Evolutionary conservation across 2,113 vertebrate species (phyloP).

Genomic region (Parus major): DNA sequence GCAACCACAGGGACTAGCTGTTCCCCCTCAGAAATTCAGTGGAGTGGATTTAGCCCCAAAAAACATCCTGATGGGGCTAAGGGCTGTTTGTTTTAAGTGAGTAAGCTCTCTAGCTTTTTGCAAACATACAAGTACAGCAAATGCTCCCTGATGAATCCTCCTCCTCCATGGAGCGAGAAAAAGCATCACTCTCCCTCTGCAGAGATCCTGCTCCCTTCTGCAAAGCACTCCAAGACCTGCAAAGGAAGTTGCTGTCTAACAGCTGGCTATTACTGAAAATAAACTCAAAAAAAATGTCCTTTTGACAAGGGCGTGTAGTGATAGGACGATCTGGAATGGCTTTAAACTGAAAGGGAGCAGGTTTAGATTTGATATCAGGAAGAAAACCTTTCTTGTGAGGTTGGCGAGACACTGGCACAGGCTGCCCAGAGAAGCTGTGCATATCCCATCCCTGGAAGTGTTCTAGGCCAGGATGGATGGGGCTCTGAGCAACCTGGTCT

Average conservation of each 20-base stretch:
- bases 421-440: background rate
- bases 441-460: background rate
- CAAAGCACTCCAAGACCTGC: background rate
- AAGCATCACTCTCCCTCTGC: background rate
- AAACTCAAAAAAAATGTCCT: background rate
- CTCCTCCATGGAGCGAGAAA: background rate
- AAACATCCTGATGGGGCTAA: background rate
- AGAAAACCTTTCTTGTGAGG: background rate
- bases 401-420: background rate
- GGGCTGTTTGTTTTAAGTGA: background rate
- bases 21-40: background rate
- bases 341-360: background rate
- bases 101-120: background rate
- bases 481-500: background rate
- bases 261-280: background rate
- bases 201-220: background rate
- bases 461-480: background rate
- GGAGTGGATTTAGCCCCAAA: background rate
- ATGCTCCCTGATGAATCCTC: background rate
- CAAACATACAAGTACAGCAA: background rate
- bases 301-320: background rate
- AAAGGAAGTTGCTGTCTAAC: background rate
- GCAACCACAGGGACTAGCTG: rapidly evolving
- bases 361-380: background rate
- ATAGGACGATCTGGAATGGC: background rate